Conservation (phyloP, 2,797 vertebrate species). For the Neoniphon sammara region DNA sequence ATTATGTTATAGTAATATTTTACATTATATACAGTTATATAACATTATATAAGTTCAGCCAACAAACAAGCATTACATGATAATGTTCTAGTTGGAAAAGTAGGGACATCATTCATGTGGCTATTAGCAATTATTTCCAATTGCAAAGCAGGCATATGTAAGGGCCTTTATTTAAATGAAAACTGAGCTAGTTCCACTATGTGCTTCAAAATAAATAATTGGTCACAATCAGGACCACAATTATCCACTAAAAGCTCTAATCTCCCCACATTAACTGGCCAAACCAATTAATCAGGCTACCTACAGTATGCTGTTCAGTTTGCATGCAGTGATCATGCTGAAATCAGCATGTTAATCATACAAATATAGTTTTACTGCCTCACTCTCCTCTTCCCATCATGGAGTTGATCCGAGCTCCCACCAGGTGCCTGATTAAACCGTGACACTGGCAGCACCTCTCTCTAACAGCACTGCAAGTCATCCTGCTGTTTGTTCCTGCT, state of each 20-base stretch:
- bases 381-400: not conserved
- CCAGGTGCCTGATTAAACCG: not conserved
- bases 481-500: not conserved
- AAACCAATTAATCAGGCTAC: not conserved
- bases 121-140: too few relatives aligned
- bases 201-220: not conserved
- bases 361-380: not conserved
- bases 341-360: slow-evolving; percentile 7
- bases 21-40: not conserved
- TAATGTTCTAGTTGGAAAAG: not conserved
- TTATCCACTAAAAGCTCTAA: not conserved
- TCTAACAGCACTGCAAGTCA: not conserved
- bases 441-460: not conserved
- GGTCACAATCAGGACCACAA: not conserved
- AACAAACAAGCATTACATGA: not conserved
- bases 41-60: not conserved
- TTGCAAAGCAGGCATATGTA: too few relatives aligned
- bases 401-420: not conserved
- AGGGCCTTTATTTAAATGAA: not conserved
- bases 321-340: not conserved
- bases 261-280: not conserved
- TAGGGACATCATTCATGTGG: not conserved
- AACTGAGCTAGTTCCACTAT: not conserved
- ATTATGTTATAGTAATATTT: too few relatives aligned
- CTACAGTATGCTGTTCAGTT: not conserved